These are phyloP conservation scores for Zaprionus nigranus DNA, from an alignment of 1,140 invertebrate species.

Conservation along the genomic window DNA sequence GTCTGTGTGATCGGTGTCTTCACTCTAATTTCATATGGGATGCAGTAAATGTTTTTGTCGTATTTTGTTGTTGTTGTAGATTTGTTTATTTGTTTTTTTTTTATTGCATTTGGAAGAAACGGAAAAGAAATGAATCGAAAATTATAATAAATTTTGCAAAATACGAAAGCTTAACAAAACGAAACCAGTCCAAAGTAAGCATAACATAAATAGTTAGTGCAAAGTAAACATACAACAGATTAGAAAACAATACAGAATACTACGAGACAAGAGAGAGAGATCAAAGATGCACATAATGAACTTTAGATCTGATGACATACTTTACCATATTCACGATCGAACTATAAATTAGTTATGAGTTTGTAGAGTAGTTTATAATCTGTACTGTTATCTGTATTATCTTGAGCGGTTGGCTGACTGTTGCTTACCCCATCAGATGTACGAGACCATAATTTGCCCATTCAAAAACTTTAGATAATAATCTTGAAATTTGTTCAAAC, in stretches of 20 bases:
- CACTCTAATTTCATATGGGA: constrained; percentile 68
- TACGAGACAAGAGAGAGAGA: neutral
- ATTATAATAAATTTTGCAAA: constrained; percentile 64
- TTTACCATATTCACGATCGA: neutral
- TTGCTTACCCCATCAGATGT: constrained; percentile 29
- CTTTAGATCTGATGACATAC: neutral
- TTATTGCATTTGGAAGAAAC: constrained; percentile 71
- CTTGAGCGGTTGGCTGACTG: no score
- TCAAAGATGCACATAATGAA: neutral
- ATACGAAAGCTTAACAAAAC: constrained; percentile 31
- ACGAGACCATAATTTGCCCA: constrained; percentile 34
- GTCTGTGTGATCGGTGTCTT: constrained; percentile 82
- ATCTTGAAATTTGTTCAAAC: neutral
- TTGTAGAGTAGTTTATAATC: neutral
- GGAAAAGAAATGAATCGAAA: constrained; percentile 64
- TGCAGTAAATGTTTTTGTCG: constrained; percentile 49
- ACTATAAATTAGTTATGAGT: neutral
- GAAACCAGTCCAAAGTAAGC: constrained; percentile 39
- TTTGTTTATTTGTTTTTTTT: constrained; percentile 12
- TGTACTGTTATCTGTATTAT: neutral
- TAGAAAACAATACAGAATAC: neutral
- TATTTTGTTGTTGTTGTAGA: constrained; percentile 25
- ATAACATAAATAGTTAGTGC: constrained; percentile 19
- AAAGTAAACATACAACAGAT: constrained; percentile 11
- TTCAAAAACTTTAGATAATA: constrained; percentile 22